Conservation (phyloP, 2,888 invertebrate genomes). For the Ctena decussata region DNA sequence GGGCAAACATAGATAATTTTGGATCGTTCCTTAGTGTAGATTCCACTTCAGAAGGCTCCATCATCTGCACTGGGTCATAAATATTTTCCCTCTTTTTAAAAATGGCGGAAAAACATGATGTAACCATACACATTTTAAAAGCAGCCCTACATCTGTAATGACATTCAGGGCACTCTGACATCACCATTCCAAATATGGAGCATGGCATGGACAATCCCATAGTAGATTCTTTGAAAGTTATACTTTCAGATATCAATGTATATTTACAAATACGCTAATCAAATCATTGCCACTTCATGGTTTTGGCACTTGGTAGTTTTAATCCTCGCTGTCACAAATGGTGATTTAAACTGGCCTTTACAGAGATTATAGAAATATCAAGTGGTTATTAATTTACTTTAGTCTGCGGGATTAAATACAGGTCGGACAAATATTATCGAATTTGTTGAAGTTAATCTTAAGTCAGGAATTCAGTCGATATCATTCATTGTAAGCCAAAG, state of each 20-base stretch:
- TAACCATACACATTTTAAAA: too few relatives aligned
- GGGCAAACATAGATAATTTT: too few relatives aligned
- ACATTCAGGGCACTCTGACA: too few relatives aligned
- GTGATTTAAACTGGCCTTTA: constrained; percentile 48
- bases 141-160: too few relatives aligned
- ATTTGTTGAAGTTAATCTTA: neutral
- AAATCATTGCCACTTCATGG: neutral
- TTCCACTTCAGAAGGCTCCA: too few relatives aligned
- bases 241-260: neutral
- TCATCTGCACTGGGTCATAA: too few relatives aligned
- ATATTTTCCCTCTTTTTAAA: too few relatives aligned
- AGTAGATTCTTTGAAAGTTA: neutral
- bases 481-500: neutral
- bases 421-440: constrained; percentile 32
- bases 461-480: neutral
- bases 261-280: neutral
- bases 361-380: constrained; percentile 49
- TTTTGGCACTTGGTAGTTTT: neutral
- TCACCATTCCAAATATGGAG: too few relatives aligned
- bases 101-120: too few relatives aligned
- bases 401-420: constrained; percentile 23
- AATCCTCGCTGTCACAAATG: constrained; percentile 26
- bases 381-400: constrained; percentile 31
- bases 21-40: too few relatives aligned
- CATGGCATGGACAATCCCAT: too few relatives aligned